Percentiles rank a stretch among this genome's conserved stretches.
phyloP scores from a whole-genome alignment of 1,140 invertebrate species.

The Arion vulgaris region DNA sequence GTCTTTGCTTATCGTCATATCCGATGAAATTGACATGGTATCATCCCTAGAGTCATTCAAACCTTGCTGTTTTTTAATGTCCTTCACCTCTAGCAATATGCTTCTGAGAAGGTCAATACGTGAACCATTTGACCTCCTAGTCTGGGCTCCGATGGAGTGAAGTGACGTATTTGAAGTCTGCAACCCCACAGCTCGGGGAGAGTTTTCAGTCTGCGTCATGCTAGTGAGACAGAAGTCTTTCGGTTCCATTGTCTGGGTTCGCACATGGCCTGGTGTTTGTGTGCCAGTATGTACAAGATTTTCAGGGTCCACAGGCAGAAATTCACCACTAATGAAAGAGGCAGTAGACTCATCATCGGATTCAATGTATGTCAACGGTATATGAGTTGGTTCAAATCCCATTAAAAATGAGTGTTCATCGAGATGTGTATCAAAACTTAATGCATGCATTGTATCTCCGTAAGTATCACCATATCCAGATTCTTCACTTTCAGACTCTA shows the following conservation, averaged over 20 bases:
- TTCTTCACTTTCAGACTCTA: slow-evolving; percentile 68
- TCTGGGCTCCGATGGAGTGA: slow-evolving; percentile 62
- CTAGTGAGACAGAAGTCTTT: slow-evolving; percentile 45
- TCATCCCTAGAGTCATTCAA: slow-evolving; percentile 51
- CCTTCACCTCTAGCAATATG: slow-evolving; percentile 65
- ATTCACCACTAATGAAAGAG: slow-evolving; percentile 61
- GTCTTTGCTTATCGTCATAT: slow-evolving; percentile 53
- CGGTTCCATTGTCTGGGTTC: slow-evolving; percentile 61
- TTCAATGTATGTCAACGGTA: slow-evolving; percentile 40
- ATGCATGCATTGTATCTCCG: slow-evolving; percentile 66
- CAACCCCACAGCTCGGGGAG: slow-evolving; percentile 43
- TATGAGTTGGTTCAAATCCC: slow-evolving; percentile 39
- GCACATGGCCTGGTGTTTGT: slow-evolving; percentile 64
- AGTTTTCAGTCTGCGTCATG: slow-evolving; percentile 54
- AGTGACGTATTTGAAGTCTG: slow-evolving; percentile 60
- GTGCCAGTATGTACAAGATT: slow-evolving; percentile 56
- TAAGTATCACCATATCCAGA: slow-evolving; percentile 69
- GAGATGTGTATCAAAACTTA: slow-evolving; percentile 66
- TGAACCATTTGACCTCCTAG: slow-evolving; percentile 50
- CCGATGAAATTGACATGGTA: slow-evolving; percentile 52
- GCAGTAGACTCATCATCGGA: slow-evolving; percentile 66
- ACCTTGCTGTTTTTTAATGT: slow-evolving; percentile 62
- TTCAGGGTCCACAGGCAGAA: slow-evolving; percentile 57
- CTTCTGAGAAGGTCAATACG: slow-evolving; percentile 56
- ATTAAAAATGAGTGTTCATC: slow-evolving; percentile 52